These are phyloP conservation scores for Pimpla rufipes DNA, from an alignment of 2,888 invertebrate species.

Conservation along the genomic window DNA sequence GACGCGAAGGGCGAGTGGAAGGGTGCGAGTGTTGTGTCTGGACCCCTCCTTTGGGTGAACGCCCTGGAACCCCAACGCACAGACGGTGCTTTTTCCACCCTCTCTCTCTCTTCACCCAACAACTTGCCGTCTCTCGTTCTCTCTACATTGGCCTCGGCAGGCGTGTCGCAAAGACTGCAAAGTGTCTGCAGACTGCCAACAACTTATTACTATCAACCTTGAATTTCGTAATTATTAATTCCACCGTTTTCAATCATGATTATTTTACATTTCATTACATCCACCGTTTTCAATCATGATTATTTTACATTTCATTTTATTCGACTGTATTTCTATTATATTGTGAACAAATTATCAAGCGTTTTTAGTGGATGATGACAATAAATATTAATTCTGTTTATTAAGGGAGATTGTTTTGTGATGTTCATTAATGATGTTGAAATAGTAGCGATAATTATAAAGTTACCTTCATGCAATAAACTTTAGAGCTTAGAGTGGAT, in stretches of 20 bases:
- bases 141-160: constrained; percentile 57
- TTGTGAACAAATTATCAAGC: too few species aligned
- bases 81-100: constrained; percentile 76
- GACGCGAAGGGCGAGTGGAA: constrained; percentile 71
- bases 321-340: background rate
- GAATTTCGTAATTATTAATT: constrained; percentile 18
- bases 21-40: constrained; percentile 82
- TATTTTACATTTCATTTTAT: too few species aligned
- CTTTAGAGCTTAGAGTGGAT: too few species aligned
- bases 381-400: too few species aligned
- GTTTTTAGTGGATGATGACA: too few species aligned
- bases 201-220: constrained; percentile 23
- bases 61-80: constrained; percentile 80
- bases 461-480: too few species aligned
- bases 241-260: constrained; percentile 9
- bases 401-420: too few species aligned
- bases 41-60: constrained; percentile 81
- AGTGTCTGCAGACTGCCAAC: constrained; percentile 74
- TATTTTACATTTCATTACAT: background rate
- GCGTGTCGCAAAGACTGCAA: constrained; percentile 68
- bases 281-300: background rate
- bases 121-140: constrained; percentile 45
- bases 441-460: too few species aligned
- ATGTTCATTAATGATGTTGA: too few species aligned
- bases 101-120: constrained; percentile 50